phyloP scores from a whole-genome alignment of 1,140 invertebrate species.

The Drosophila serrata region DNA sequence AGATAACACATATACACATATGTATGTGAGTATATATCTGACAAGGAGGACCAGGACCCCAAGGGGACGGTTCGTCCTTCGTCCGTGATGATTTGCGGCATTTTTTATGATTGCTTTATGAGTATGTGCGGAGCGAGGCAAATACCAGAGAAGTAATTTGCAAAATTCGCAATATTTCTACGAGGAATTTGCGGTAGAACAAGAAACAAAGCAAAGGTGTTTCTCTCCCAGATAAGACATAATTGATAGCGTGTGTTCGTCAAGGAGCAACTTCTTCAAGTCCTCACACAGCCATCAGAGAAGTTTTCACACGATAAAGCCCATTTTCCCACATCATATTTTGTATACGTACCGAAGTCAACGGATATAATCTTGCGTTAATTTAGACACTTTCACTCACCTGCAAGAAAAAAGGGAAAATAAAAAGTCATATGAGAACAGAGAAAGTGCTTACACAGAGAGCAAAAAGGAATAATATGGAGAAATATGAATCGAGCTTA shows the following conservation, averaged over 20 bases:
- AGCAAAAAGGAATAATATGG: neutral
- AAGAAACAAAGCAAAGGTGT: slow-evolving; percentile 24
- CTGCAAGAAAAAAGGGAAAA: slow-evolving; percentile 49
- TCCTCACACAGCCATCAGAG: slow-evolving; percentile 3
- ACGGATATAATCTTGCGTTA: slow-evolving; percentile 31
- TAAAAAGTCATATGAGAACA: slow-evolving; percentile 18
- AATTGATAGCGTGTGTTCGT: slow-evolving; percentile 31
- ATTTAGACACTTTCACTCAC: slow-evolving; percentile 62
- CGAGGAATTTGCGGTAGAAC: slow-evolving; percentile 17
- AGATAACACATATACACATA: neutral
- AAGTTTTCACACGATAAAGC: slow-evolving; percentile 44
- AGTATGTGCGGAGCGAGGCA: slow-evolving; percentile 15
- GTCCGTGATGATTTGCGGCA: slow-evolving; percentile 41
- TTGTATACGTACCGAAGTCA: slow-evolving; percentile 65
- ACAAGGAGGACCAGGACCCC: slow-evolving; percentile 5
- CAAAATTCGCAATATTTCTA: slow-evolving; percentile 17
- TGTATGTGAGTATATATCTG: slow-evolving; percentile 10
- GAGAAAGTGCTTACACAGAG: slow-evolving; percentile 16
- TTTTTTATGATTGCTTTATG: slow-evolving; percentile 61
- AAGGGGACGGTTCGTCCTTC: slow-evolving; percentile 4
- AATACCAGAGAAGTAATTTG: slow-evolving; percentile 42
- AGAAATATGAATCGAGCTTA: neutral
- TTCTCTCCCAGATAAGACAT: slow-evolving; percentile 26
- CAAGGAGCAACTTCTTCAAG: slow-evolving; percentile 31
- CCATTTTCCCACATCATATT: slow-evolving; percentile 42